Evolutionary conservation across 2,888 invertebrate genomes (phyloP).

Genomic region (Lepidocyrtoides sp.): DNA sequence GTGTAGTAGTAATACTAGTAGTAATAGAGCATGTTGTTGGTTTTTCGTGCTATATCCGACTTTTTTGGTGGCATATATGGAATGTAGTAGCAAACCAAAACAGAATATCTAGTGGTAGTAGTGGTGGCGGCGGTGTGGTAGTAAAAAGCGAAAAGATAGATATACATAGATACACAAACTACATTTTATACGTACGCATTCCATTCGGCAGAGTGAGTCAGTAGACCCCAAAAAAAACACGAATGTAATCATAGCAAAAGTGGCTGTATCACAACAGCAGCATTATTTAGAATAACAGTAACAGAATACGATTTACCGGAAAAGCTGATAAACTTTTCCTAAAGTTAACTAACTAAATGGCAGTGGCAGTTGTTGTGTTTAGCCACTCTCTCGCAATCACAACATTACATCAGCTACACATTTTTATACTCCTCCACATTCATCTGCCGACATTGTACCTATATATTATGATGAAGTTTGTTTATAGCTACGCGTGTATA

Average conservation of each 20-base stretch:
- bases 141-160: slow-evolving; percentile 49
- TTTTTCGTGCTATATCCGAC: slow-evolving; percentile 46
- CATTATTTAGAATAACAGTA: slow-evolving; percentile 55
- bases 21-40: slow-evolving; percentile 45
- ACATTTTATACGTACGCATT: neutral
- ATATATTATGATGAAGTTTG: neutral
- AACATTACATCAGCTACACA: slow-evolving; percentile 37
- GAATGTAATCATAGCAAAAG: slow-evolving; percentile 61
- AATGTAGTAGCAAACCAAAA: slow-evolving; percentile 40
- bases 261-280: slow-evolving; percentile 47
- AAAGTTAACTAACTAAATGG: slow-evolving; percentile 60
- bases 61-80: slow-evolving; percentile 50
- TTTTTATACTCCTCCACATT: neutral
- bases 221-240: neutral
- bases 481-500: neutral
- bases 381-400: slow-evolving; percentile 34
- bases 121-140: slow-evolving; percentile 26
- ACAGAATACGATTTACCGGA: slow-evolving; percentile 56
- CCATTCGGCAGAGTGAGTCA: slow-evolving; percentile 37
- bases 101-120: slow-evolving; percentile 41
- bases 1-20: neutral
- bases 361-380: neutral
- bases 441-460: neutral
- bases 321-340: slow-evolving; percentile 75
- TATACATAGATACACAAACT: slow-evolving; percentile 8